Evolutionary conservation across 1,140 invertebrate species (phyloP), one percentile per base, ranked within the genome.

Genomic region (Homarus americanus): DNA sequence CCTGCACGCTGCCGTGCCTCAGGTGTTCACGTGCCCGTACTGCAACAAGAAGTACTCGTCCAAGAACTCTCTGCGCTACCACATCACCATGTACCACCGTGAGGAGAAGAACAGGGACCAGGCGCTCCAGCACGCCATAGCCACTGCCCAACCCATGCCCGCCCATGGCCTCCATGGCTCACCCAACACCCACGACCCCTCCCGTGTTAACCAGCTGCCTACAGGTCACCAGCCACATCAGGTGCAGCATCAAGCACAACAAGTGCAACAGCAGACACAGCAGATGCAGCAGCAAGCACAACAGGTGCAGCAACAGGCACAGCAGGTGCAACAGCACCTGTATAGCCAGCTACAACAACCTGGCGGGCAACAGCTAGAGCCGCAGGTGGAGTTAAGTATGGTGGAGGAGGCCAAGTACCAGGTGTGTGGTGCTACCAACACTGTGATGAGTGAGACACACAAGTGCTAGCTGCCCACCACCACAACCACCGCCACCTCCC

Each of bases 31-130:
- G 92, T 98, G 97, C 95, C 97, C 97, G 94, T 97, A 97, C 95
- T 98, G 97, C 94, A 97, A 97, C 94, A 96, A 97, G 92, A 95
- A 96, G 82, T 97, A 97, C 94, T 95, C 97, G 93, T 97, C 97
- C 92, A 97, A 97, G 95, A 97, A 97, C 95, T 97, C 97, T 83
- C 95, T 98, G 92, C 97, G 97, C 82, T 97, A 97, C 93, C 97
- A 98, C 96, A 97, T 97, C 95, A 97, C 97, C 94, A 96, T 97
- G 44, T 97, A 97, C 95, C 97, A 97, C 94, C 80, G 88, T 12
- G 88, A 91, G 41, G 82, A 84, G 69, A 91, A 84, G 82, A 75
- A 96, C 97, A 79, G 97, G 97, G 88, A 91, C 82, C 88, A 84
- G 82, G 88, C 88, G 63, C 69, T 91, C 28, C 88, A 91, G 58